Conservation (phyloP, 2,888 invertebrate species). For the Pelosia muscerda region DNA sequence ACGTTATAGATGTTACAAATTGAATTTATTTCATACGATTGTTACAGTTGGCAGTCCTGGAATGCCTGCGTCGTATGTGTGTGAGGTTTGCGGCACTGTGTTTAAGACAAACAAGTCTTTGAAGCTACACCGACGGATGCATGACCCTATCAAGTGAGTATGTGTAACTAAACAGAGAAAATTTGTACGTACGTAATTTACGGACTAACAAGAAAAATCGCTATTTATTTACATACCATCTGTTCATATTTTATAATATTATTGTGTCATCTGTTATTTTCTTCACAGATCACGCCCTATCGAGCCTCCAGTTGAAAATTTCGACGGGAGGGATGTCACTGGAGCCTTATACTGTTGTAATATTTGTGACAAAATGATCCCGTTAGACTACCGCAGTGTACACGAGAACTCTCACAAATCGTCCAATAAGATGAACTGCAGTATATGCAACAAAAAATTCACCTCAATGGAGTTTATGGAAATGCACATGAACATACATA, state of each 20-base stretch:
- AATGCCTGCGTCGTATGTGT: conserved; percentile 72
- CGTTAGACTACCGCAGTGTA: conserved; percentile 80
- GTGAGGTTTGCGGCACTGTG: conserved; percentile 89
- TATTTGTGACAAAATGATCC: conserved; percentile 84
- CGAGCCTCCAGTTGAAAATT: conserved; percentile 78
- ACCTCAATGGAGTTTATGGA: conserved; percentile 88
- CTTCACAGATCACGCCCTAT: conserved; percentile 69
- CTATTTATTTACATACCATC: not conserved
- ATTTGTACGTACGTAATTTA: too few relatives aligned
- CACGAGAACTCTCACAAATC: conserved; percentile 91
- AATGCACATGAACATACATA: conserved; percentile 92
- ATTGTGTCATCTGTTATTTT: not conserved
- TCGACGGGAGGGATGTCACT: conserved; percentile 59
- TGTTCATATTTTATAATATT: not conserved
- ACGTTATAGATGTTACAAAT: not conserved
- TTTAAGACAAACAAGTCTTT: conserved; percentile 90
- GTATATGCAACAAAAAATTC: conserved; percentile 91
- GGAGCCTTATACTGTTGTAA: conserved; percentile 77
- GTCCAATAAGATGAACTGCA: conserved; percentile 87
- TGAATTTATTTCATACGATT: not conserved
- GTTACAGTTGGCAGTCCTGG: conserved; percentile 36
- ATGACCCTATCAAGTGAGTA: conserved; percentile 88
- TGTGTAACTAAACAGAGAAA: not conserved
- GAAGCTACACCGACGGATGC: conserved; percentile 91
- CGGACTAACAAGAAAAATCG: not conserved